A percentile compares a stretch with the other conserved stretches of the same genome.
Evolutionary conservation across 1,140 invertebrate species (phyloP).

Genomic region (Neocloeon triangulifer): DNA sequence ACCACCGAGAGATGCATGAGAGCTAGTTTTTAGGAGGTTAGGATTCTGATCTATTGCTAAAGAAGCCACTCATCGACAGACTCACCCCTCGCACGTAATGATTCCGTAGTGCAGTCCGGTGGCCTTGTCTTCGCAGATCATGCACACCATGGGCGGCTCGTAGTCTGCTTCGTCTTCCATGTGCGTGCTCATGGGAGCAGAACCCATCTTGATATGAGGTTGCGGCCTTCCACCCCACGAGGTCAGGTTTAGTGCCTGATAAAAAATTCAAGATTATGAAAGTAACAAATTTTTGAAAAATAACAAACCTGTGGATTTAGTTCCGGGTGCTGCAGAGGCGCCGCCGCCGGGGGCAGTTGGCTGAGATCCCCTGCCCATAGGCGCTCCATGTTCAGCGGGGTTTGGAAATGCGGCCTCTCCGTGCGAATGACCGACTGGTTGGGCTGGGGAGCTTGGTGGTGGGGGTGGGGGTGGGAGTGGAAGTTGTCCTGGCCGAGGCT

Average conservation of each 20-base stretch:
- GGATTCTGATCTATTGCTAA: too few species aligned
- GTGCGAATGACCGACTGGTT: constrained; percentile 15
- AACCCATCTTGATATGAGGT: too few species aligned
- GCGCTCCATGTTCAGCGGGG: constrained; percentile 70
- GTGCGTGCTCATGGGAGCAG: too few species aligned
- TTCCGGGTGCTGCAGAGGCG: constrained; percentile 12
- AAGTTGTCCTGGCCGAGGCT: constrained; percentile 41
- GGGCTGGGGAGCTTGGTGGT: constrained; percentile 12
- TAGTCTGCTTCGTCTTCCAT: constrained; percentile 46
- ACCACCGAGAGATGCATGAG: too few species aligned
- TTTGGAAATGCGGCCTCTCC: constrained; percentile 14
- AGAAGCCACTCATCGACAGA: too few species aligned
- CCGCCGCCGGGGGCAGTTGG: constrained; percentile 50
- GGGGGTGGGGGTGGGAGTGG: constrained; percentile 12
- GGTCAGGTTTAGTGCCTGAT: constrained; percentile 14
- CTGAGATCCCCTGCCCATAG: constrained; percentile 69
- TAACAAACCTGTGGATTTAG: too few species aligned
- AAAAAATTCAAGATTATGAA: too few species aligned
- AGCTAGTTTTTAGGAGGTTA: too few species aligned
- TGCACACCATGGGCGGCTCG: constrained; percentile 88
- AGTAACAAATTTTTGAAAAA: too few species aligned
- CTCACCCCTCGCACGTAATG: constrained; percentile 87
- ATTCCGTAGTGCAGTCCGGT: constrained; percentile 95
- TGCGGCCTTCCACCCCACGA: constrained; percentile 17
- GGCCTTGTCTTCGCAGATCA: constrained; percentile 94